A percentile compares a stretch with the other conserved stretches of the same genome.
Conservation (phyloP, 1,140 invertebrate genomes). For the Drosophila gunungcola region DNA sequence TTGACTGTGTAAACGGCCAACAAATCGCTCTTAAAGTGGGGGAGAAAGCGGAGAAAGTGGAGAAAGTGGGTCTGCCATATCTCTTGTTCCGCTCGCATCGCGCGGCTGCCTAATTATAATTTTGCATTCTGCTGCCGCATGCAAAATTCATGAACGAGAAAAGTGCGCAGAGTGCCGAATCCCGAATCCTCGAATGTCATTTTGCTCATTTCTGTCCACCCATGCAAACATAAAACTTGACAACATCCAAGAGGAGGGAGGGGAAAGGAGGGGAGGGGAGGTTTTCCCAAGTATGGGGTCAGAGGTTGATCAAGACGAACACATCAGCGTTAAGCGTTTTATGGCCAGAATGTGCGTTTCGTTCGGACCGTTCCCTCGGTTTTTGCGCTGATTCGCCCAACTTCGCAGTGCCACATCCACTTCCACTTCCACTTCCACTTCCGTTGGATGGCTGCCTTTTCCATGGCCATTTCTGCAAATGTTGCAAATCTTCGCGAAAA, state of each 20-base stretch:
- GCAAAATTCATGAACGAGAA: slow-evolving; percentile 68
- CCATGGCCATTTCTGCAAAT: slow-evolving; percentile 65
- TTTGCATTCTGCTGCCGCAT: slow-evolving; percentile 79
- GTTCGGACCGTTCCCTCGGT: slow-evolving; percentile 23
- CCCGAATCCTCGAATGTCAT: slow-evolving; percentile 2
- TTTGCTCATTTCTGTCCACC: slow-evolving; percentile 13
- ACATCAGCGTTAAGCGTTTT: slow-evolving; percentile 72
- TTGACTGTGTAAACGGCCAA: slow-evolving; percentile 48
- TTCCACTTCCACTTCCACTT: slow-evolving; percentile 20
- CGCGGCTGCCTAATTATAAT: slow-evolving; percentile 75
- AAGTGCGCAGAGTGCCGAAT: not conserved
- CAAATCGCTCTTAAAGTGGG: not conserved
- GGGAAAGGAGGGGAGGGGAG: not conserved
- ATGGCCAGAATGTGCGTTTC: slow-evolving; percentile 71
- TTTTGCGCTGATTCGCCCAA: slow-evolving; percentile 70
- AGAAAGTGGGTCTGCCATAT: slow-evolving; percentile 3
- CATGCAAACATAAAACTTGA: slow-evolving; percentile 75
- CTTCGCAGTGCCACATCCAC: slow-evolving; percentile 38
- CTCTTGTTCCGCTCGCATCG: slow-evolving; percentile 42
- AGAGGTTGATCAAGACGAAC: slow-evolving; percentile 34
- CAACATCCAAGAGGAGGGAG: slow-evolving; percentile 45
- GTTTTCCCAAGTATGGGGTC: not conserved
- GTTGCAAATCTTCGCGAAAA: slow-evolving; percentile 81
- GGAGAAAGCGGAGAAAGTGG: not conserved
- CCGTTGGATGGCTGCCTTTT: slow-evolving; percentile 19